Evolutionary conservation across 2,797 vertebrate genomes (phyloP).

Genomic region (Antrozous pallidus): DNA sequence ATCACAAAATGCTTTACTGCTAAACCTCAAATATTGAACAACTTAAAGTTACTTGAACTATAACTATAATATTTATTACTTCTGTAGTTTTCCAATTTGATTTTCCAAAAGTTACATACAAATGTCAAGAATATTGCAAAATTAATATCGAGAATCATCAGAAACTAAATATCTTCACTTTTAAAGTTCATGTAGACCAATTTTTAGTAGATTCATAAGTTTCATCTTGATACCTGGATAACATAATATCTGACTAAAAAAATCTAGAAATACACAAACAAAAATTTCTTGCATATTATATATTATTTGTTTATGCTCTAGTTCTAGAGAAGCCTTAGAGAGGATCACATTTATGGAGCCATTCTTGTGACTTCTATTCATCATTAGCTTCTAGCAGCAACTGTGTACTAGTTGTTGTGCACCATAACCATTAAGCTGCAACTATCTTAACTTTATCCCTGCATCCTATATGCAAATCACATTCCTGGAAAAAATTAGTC

Average conservation of each 20-base stretch:
- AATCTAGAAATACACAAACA: neutral
- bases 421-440: neutral
- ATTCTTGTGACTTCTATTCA: neutral
- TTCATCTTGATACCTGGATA: neutral
- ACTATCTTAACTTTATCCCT: neutral
- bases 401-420: neutral
- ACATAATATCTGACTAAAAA: neutral
- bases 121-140: neutral
- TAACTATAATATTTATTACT: neutral
- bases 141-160: neutral
- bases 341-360: neutral
- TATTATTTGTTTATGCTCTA: neutral
- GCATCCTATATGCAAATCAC: neutral
- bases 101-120: neutral
- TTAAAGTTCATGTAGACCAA: neutral
- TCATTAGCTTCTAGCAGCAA: neutral
- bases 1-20: neutral
- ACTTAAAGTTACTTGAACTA: neutral
- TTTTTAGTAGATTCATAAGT: neutral
- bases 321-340: neutral
- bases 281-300: neutral
- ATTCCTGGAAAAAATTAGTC: neutral
- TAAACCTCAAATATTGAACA: neutral
- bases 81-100: neutral
- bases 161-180: neutral